phyloP scores from a whole-genome alignment of 2,888 invertebrate genomes.

The Octodonta nipae region DNA sequence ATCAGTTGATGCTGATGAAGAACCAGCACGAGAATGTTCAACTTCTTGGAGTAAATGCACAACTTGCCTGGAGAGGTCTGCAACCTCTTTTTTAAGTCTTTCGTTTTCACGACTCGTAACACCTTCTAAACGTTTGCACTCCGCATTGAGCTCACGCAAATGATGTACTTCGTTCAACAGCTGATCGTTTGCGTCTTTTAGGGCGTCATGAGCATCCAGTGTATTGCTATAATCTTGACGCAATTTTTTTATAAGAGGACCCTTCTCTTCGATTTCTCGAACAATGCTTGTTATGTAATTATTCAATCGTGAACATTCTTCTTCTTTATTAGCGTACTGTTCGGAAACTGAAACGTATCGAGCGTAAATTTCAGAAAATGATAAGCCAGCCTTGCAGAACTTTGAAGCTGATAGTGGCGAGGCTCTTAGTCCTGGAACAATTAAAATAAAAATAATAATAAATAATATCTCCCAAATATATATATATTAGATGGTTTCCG shows the following conservation, averaged over 20 bases:
- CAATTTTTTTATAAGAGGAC: slow-evolving; percentile 71
- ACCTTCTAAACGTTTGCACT: slow-evolving; percentile 56
- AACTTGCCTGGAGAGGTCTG: slow-evolving; percentile 76
- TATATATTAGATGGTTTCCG: too few species aligned
- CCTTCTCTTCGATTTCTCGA: slow-evolving; percentile 78
- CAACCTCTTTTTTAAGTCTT: slow-evolving; percentile 59
- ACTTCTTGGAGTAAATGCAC: slow-evolving; percentile 40
- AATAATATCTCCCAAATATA: too few species aligned
- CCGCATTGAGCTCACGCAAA: slow-evolving; percentile 52
- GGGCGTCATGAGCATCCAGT: slow-evolving; percentile 54
- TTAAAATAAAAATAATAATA: too few species aligned
- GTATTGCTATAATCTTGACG: slow-evolving; percentile 68
- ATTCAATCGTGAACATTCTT: slow-evolving; percentile 68
- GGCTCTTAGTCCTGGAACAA: too few species aligned
- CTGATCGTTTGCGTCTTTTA: slow-evolving; percentile 59
- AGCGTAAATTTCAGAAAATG: slow-evolving; percentile 82
- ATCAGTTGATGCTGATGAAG: slow-evolving; percentile 45
- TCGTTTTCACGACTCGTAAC: slow-evolving; percentile 54
- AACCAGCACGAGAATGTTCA: slow-evolving; percentile 64
- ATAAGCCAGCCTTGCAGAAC: slow-evolving; percentile 74
- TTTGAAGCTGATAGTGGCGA: slow-evolving; percentile 69
- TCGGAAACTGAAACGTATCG: slow-evolving; percentile 69
- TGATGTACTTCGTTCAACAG: slow-evolving; percentile 57
- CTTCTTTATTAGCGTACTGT: slow-evolving; percentile 53
- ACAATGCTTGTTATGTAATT: slow-evolving; percentile 69